Percentiles rank a stretch among this genome's conserved stretches.
Evolutionary conservation across 2,113 vertebrate species (phyloP).

Genomic region (Pycnonotus jocosus): DNA sequence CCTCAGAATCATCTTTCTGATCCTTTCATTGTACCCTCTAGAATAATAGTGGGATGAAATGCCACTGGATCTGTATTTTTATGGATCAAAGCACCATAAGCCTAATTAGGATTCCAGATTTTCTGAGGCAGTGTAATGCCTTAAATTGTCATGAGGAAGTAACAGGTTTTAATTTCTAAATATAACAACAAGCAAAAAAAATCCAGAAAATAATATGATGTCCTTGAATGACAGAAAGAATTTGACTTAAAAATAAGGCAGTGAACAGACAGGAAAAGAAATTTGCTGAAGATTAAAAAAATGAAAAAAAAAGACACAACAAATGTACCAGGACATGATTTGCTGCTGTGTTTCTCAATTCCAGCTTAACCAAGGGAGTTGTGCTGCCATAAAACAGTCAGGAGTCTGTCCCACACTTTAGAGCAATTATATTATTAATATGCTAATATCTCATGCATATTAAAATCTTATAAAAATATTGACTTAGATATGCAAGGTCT

Average conservation of each 20-base stretch:
- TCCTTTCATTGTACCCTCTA: background rate
- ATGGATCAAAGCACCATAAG: background rate
- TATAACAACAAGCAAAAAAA: background rate
- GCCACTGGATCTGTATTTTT: background rate
- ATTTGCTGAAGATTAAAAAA: background rate
- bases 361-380: background rate
- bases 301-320: background rate
- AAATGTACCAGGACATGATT: background rate
- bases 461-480: constrained; percentile 48
- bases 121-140: background rate
- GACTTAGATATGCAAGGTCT: constrained; percentile 3
- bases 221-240: background rate
- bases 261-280: background rate
- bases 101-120: background rate
- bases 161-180: background rate
- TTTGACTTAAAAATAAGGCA: background rate
- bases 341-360: background rate
- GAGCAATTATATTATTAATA: constrained; percentile 29
- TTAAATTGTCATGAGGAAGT: background rate
- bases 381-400: background rate
- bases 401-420: background rate
- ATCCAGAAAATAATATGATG: background rate
- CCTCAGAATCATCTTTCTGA: background rate
- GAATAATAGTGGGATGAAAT: background rate
- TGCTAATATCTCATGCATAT: background rate